A percentile compares a stretch with the other conserved stretches of the same genome.
Evolutionary conservation across 2,888 invertebrate genomes (phyloP).

Genomic region (Pristionchus maxplancki): DNA sequence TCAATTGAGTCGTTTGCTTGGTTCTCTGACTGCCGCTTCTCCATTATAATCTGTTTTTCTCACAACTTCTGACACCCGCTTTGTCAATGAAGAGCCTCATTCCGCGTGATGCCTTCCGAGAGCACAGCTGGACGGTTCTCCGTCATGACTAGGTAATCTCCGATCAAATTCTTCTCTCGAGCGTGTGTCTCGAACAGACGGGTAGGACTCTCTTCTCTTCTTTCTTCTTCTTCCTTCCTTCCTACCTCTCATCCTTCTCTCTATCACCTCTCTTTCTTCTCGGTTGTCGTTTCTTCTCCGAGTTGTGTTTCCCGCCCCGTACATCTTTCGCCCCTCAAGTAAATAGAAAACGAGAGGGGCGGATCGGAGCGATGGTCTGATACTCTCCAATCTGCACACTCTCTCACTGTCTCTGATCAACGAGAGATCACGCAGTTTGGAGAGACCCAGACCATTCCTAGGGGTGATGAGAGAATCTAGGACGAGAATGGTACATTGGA

Average conservation of each 20-base stretch:
- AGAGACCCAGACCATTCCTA: background rate
- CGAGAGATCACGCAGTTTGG: background rate
- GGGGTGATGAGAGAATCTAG: background rate
- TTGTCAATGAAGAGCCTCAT: background rate
- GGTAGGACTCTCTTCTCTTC: background rate
- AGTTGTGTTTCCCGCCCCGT: background rate
- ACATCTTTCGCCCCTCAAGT: slow-evolving; percentile 21
- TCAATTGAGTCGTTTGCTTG: background rate
- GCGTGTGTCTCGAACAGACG: background rate
- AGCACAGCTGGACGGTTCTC: no score
- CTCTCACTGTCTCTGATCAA: background rate
- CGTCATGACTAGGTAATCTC: background rate
- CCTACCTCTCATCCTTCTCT: background rate
- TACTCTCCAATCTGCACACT: background rate
- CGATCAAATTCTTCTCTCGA: background rate
- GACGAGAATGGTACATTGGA: background rate
- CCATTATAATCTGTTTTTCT: background rate
- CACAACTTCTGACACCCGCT: background rate
- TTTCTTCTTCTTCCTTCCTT: background rate
- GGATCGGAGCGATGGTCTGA: background rate
- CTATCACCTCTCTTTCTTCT: background rate
- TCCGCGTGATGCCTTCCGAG: background rate
- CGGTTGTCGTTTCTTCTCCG: background rate
- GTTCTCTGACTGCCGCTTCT: background rate
- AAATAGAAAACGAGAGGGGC: slow-evolving; percentile 32